Evolutionary conservation across 2,797 vertebrate species (phyloP).

Genomic region (Mormyrus proboscirostris): DNA sequence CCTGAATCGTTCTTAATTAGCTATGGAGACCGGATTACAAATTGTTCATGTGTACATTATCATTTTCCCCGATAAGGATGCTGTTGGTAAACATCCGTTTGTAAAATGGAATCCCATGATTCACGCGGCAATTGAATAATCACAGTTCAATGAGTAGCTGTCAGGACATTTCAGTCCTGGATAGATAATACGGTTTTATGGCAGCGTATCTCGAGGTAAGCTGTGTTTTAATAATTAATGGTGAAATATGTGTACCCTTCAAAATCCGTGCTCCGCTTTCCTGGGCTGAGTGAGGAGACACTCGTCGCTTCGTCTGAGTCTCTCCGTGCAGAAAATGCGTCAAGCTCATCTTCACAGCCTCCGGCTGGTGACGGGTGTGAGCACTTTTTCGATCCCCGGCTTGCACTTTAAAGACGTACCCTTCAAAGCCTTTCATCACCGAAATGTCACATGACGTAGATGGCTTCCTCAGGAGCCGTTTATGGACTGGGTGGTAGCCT

Average conservation of each 20-base stretch:
- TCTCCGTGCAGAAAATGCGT: neutral
- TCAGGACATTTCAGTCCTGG: slow-evolving; percentile 8
- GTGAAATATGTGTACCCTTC: neutral
- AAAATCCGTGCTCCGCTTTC: neutral
- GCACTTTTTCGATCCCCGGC: neutral
- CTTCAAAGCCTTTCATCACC: neutral
- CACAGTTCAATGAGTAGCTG: neutral
- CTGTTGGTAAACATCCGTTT: slow-evolving; percentile 6
- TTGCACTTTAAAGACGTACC: neutral
- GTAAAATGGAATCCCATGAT: neutral
- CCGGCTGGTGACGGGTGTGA: neutral
- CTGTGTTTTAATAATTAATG: neutral
- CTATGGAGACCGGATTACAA: slow-evolving; percentile 5
- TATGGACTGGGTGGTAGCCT: neutral
- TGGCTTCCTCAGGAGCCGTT: neutral
- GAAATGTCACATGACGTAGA: neutral
- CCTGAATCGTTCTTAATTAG: slow-evolving; percentile 12
- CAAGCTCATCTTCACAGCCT: neutral
- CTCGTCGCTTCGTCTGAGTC: neutral
- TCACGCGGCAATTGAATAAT: neutral
- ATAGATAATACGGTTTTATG: slow-evolving; percentile 4
- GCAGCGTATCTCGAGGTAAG: neutral
- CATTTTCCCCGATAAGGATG: neutral
- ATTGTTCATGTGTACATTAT: neutral
- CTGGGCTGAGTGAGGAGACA: neutral